Evolutionary conservation across 2,797 vertebrate genomes (phyloP), one percentile per base, ranked within the genome.

Genomic region (Mormyrops boulengeri): DNA sequence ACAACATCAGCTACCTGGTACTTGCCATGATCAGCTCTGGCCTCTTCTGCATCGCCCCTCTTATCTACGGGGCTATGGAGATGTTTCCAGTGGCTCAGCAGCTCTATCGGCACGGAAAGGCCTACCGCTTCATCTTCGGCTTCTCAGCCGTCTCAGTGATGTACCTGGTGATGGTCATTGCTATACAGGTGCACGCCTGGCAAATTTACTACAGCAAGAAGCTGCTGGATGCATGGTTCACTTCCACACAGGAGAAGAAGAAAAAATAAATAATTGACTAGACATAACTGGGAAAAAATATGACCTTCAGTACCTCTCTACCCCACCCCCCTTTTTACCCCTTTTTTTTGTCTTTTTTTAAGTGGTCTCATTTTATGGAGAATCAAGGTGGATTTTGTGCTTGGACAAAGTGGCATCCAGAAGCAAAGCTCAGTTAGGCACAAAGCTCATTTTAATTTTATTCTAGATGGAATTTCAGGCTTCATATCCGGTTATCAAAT

Each of bases 131-230:
- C 95, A 97, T 99, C 93, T 99, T 99, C 0, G 97, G 98, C 90
- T 98, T 99, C 93, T 97, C 98, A 0, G 98, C 98, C 0, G 98
- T 99, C 80, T 95, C 97, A 0, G 95, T 99, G 92, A 97, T 99
- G 97, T 99, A 99, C 94, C 95, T 99, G 92, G 95, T 98, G 88
- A 95, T 99, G 89, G 95, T 98, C 84, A 94, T 99, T 6, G 95
- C 97, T 0, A 97, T 98, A 84, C 98, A 99, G 93, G 97, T 99
- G 88, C 98, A 99, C 0, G 97, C 93, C 93, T 99, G 98, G 98
- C 98, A 99, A 92, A 97, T 99, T 90, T 99, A 99, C 95, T 99
- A 99, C 94, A 99, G 98, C 95, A 99, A 99, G 95, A 97, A 97
- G 94, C 96, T 99, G 47, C 95, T 99, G 93, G 98, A 99, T 93